Base-by-base conservation (phyloP, 2,113 vertebrate species). In the Baryphthengus martii region DNA sequence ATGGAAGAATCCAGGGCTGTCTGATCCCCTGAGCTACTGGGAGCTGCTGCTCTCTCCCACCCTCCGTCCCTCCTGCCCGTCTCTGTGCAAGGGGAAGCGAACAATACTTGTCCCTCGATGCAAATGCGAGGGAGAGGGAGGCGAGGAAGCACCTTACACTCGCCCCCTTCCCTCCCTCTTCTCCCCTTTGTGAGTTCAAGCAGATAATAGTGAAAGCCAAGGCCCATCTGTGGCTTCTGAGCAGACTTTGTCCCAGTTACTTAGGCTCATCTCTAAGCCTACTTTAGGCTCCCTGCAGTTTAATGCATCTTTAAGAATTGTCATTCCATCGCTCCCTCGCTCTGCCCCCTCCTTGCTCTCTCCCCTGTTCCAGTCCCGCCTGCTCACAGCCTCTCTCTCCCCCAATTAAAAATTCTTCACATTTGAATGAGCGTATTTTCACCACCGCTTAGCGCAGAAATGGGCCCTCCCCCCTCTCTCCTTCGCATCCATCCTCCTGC, bases 181-280 rank as follows among this genome's bases (percentile, higher is more conserved):
- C 35, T 62, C 45, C 53, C 25, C 56, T 88, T 59, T 88, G 83
- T 87, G 61, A 92, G 84, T 16, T 33, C 84, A 35, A 71, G 86
- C 62, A 93, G 93, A 94, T 88, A 83, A 88, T 19, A 90, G 81
- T 52, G 89, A 90, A 91, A 97, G 90, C 92, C 84, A 63, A 75
- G 82, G 89, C 79, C 90, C 93, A 94, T 94, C 90, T 97, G 95
- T 37, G 79, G 92, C 90, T 94, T 88, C 90, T 31, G 44, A 91
- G 78, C 91, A 95, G 93, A 96, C 84, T 96, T 85, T 93, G 91
- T 91, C 91, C 96, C 90, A 93, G 87, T 94, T 95, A 59, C 91
- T 89, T 37, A 91, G 82, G 86, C 94, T 95, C 96, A 94, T 96
- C 93, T 74, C 89, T 97, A 97, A 97, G 95, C 91, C 93, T 94